Evolutionary conservation across 2,113 vertebrate species (phyloP).

Genomic region (Silurus glanis): DNA sequence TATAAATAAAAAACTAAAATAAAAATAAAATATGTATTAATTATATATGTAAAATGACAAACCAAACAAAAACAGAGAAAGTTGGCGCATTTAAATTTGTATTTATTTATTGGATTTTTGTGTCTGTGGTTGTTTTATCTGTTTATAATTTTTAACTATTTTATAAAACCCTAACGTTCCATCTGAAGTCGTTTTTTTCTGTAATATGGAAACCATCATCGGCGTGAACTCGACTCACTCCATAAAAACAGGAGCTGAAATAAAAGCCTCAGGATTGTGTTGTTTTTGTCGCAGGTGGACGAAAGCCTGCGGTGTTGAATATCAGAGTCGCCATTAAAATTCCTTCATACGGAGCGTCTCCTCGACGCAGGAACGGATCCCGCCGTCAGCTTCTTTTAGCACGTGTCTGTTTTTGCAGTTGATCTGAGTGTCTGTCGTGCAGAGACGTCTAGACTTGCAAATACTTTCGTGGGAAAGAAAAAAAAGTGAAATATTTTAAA

Average conservation of each 20-base stretch:
- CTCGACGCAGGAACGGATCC: not conserved
- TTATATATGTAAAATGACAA: too few species aligned
- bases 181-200: not conserved
- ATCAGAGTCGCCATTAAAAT: not conserved
- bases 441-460: conserved; percentile 29
- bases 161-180: not conserved
- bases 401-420: not conserved
- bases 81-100: too few species aligned
- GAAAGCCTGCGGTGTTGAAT: not conserved
- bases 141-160: not conserved
- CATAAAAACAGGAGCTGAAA: not conserved
- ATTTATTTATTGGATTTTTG: not conserved
- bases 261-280: not conserved
- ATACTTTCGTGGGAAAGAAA: not conserved
- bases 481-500: not conserved
- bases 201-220: not conserved
- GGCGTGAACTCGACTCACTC: not conserved
- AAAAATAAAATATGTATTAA: too few species aligned
- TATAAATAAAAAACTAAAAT: too few species aligned
- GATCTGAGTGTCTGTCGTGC: conserved; percentile 5
- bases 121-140: not conserved
- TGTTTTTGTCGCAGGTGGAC: not conserved
- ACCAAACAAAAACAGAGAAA: too few species aligned
- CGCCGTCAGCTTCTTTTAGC: not conserved
- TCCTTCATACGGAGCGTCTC: not conserved